phyloP scores from a whole-genome alignment of 2,888 invertebrate genomes.

The Lasioglossum pauxillum region DNA sequence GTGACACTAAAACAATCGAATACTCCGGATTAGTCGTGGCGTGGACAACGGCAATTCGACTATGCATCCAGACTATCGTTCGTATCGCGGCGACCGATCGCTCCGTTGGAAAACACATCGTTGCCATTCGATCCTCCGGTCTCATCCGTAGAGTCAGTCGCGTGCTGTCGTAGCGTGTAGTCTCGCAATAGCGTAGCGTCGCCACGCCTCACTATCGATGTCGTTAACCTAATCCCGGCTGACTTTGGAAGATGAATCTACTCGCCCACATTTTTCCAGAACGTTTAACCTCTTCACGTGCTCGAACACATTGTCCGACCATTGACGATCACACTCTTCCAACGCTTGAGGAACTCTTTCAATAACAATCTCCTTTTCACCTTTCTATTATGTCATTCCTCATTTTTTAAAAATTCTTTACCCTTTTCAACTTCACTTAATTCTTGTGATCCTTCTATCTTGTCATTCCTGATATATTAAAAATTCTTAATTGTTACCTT shows the following conservation, averaged over 20 bases:
- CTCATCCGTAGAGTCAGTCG: background rate
- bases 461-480: too few species aligned
- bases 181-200: constrained; percentile 11
- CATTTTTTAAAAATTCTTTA: too few species aligned
- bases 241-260: background rate
- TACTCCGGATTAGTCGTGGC: background rate
- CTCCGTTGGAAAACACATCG: background rate
- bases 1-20: too few species aligned
- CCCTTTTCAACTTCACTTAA: too few species aligned
- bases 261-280: background rate
- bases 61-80: background rate
- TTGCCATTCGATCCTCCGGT: background rate
- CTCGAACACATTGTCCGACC: background rate
- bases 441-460: too few species aligned
- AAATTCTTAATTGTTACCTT: too few species aligned
- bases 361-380: background rate
- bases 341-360: background rate
- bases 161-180: background rate
- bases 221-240: constrained; percentile 53
- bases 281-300: background rate
- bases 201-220: constrained; percentile 24
- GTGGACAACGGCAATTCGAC: background rate
- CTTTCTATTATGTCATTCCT: too few species aligned
- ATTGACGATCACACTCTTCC: background rate
- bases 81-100: background rate